These are phyloP conservation scores for Amphiprion clarkii DNA, from an alignment of 2,797 vertebrate genomes.

Conservation along the genomic window DNA sequence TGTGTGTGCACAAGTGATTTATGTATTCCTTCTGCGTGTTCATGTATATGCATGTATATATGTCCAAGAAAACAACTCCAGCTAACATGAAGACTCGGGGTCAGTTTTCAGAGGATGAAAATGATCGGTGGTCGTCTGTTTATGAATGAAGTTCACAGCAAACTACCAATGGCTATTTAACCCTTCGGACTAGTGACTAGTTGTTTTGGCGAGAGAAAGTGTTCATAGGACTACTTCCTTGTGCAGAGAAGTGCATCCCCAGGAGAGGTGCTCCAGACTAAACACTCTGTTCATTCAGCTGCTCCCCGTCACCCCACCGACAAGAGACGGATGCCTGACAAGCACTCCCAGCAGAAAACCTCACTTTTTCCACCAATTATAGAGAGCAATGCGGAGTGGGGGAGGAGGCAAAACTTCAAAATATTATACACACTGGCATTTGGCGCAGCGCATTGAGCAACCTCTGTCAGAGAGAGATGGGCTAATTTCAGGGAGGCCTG, in stretches of 20 bases:
- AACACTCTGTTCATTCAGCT: constrained; percentile 93
- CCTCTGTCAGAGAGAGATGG: constrained; percentile 88
- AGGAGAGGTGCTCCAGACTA: constrained; percentile 93
- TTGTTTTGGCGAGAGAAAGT: constrained; percentile 62
- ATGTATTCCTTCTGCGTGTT: constrained; percentile 46
- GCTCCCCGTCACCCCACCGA: constrained; percentile 83
- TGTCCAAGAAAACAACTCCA: constrained; percentile 34
- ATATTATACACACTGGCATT: constrained; percentile 88
- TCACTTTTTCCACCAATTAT: constrained; percentile 92
- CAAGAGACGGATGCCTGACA: constrained; percentile 94
- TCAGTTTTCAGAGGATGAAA: constrained; percentile 38
- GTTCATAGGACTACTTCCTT: constrained; percentile 88
- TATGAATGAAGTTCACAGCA: constrained; percentile 36
- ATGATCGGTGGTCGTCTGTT: constrained; percentile 16
- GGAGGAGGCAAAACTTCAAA: constrained; percentile 80
- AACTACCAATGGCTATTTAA: constrained; percentile 49
- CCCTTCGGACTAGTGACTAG: constrained; percentile 47
- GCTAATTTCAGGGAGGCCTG: constrained; percentile 88
- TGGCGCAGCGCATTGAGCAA: constrained; percentile 81
- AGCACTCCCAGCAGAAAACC: constrained; percentile 89
- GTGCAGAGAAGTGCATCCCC: constrained; percentile 87
- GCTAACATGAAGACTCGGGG: constrained; percentile 31
- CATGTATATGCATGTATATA: constrained; percentile 15
- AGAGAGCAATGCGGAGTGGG: constrained; percentile 74
- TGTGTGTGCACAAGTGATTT: constrained; percentile 61